These are phyloP conservation scores for Acrossocheilus wenchowensis DNA, from an alignment of 2,797 vertebrate species.

Conservation along the genomic window DNA sequence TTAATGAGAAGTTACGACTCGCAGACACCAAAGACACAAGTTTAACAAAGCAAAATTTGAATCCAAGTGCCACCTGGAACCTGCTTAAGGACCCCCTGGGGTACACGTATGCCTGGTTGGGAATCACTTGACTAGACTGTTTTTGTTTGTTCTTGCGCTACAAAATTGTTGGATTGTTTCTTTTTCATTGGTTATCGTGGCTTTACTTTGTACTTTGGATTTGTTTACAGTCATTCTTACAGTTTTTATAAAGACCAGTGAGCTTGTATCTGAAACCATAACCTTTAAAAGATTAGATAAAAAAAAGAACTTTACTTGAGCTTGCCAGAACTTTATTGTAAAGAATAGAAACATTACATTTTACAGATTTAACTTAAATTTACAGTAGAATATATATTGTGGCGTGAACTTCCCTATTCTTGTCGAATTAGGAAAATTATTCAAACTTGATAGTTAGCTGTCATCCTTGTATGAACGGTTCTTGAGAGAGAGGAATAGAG, in stretches of 20 bases:
- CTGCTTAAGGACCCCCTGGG: conserved; percentile 30
- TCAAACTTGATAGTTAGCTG: background rate
- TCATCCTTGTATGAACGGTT: background rate
- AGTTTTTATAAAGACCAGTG: background rate
- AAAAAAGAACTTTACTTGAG: background rate
- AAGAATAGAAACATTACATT: background rate
- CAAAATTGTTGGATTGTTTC: background rate
- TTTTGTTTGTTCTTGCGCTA: background rate
- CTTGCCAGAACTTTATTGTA: background rate
- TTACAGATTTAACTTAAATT: background rate
- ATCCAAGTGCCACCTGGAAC: background rate
- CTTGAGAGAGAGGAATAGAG: background rate
- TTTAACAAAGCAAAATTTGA: conserved; percentile 13
- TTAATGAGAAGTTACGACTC: conserved; percentile 30
- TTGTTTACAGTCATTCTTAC: background rate
- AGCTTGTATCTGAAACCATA: background rate
- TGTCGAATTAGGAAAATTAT: background rate
- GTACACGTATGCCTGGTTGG: conserved; percentile 5
- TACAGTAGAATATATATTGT: background rate
- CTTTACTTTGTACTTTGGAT: background rate
- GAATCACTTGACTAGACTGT: conserved; percentile 12
- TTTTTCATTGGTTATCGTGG: background rate
- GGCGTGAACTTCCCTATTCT: background rate
- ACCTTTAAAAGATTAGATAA: background rate
- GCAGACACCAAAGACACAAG: background rate